Percentiles rank a stretch among this genome's conserved stretches.
phyloP scores from a whole-genome alignment of 2,888 invertebrate species.

The Baccha elongata region DNA sequence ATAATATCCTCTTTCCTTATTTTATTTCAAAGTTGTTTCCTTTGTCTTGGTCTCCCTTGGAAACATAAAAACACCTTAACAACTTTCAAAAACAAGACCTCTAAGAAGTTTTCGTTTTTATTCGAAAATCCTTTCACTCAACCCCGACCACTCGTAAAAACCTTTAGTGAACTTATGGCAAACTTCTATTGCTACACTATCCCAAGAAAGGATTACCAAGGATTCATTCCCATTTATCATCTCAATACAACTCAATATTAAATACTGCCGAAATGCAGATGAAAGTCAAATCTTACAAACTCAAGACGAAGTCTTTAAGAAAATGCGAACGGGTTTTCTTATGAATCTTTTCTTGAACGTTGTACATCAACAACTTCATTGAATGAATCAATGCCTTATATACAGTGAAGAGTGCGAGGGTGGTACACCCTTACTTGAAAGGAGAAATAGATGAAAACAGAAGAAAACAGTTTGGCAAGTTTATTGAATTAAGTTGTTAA shows the following conservation, averaged over 20 bases:
- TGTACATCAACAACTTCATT: conserved; percentile 60
- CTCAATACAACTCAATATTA: conserved; percentile 8
- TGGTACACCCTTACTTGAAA: too few species aligned
- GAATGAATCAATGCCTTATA: conserved; percentile 59
- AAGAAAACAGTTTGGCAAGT: conserved; percentile 25
- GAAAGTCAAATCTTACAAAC: conserved; percentile 21
- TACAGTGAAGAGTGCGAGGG: background rate
- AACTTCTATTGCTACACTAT: conserved; percentile 27
- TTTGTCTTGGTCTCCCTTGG: conserved; percentile 14
- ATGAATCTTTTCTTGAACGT: background rate
- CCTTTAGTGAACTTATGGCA: conserved; percentile 29
- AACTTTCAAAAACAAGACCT: background rate
- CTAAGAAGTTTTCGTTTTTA: conserved; percentile 20
- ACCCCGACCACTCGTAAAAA: background rate
- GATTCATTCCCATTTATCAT: background rate
- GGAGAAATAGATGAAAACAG: background rate
- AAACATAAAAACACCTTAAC: conserved; percentile 24
- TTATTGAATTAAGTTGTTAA: conserved; percentile 69
- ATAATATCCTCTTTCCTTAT: conserved; percentile 1
- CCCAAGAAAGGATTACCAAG: conserved; percentile 32
- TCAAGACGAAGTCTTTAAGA: conserved; percentile 39
- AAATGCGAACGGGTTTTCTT: background rate
- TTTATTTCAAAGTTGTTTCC: background rate
- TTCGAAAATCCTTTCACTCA: conserved; percentile 2
- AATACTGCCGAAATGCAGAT: conserved; percentile 42